These are phyloP conservation scores for Kryphioiulus occultus DNA, from an alignment of 2,888 invertebrate species.

Conservation along the genomic window DNA sequence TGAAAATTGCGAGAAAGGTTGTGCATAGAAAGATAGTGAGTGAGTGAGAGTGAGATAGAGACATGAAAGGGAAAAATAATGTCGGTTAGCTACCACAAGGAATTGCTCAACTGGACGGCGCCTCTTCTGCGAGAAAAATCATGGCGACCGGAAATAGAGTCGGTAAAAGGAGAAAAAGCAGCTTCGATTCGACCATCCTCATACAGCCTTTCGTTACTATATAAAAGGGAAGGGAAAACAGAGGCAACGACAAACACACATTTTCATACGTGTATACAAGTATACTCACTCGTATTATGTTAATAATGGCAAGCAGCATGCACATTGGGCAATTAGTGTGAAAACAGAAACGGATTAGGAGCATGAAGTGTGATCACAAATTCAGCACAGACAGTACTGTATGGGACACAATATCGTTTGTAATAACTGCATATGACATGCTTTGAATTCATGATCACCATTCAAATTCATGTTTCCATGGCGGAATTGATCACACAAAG, in stretches of 20 bases:
- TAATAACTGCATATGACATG: too few relatives aligned
- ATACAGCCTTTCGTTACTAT: constrained; percentile 25
- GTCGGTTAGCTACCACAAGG: constrained; percentile 48
- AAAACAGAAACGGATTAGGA: not conserved
- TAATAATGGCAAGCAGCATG: not conserved
- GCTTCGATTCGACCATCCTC: constrained; percentile 23
- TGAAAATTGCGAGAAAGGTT: not conserved
- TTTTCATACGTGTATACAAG: too few relatives aligned
- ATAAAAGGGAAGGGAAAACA: constrained; percentile 33
- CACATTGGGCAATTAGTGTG: not conserved
- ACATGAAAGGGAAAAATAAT: constrained; percentile 9
- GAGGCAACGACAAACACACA: constrained; percentile 28
- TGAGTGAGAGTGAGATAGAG: not conserved
- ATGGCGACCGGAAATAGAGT: constrained; percentile 46
- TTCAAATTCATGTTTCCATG: not conserved
- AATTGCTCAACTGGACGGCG: constrained; percentile 52
- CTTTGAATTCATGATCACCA: too few relatives aligned
- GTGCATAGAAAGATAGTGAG: not conserved
- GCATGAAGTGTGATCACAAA: not conserved
- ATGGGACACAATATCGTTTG: too few relatives aligned
- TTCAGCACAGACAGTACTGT: not conserved
- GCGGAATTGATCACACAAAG: not conserved
- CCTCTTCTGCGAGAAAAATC: constrained; percentile 49
- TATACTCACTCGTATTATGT: not conserved
- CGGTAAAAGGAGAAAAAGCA: constrained; percentile 42